Base-by-base conservation (phyloP, 2,888 invertebrate genomes). In the Leptogaster cylindrica region DNA sequence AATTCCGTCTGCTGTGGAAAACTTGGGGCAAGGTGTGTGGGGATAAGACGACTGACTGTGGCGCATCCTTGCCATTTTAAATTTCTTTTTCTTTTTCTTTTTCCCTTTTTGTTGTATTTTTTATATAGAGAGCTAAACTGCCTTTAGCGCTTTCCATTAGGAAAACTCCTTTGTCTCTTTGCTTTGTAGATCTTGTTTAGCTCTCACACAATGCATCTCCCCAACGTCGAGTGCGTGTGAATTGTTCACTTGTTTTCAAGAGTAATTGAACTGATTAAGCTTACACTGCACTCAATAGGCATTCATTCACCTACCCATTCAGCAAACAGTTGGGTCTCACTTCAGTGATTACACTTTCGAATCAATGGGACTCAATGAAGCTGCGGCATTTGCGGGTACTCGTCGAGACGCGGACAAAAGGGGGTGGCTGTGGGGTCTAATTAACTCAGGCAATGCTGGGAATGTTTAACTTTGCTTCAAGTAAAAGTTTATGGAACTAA, bases 211-310 rank as follows among this genome's bases (percentile, higher is more conserved):
- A 44, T 44, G 16, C 44, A 44, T n/a, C 44, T 18, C 31, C 2
- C 18, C 44, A 10, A 33, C 33, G 51, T 68, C 28, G 58, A 68
- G 61, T 68, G 68, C 68, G 68, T 68, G 65, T 50, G 68, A 68
- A 68, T 68, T 68, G 68, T 68, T 68, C 68, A 65, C 65, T 68
- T 68, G 55, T 61, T 61, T 65, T 65, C 65, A 48, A 65, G 61
- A 66, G 68, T 68, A 68, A 68, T 68, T 68, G 68, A 68, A 65
- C 68, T 68, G 68, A 68, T 68, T 68, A 68, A 68, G 33, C 65
- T 66, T 41, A 50, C 31, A 52, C 31, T 10, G 52, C 31, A 65
- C 46, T 51, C 52, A 52, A 52, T 52, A 31, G 31, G 52, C 52
- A 33, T 52, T 52, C 31, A n/a, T n/a, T n/a, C n/a, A 52, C 52